Conservation (phyloP, 2,888 invertebrate genomes). For the Lymantria dispar region DNA sequence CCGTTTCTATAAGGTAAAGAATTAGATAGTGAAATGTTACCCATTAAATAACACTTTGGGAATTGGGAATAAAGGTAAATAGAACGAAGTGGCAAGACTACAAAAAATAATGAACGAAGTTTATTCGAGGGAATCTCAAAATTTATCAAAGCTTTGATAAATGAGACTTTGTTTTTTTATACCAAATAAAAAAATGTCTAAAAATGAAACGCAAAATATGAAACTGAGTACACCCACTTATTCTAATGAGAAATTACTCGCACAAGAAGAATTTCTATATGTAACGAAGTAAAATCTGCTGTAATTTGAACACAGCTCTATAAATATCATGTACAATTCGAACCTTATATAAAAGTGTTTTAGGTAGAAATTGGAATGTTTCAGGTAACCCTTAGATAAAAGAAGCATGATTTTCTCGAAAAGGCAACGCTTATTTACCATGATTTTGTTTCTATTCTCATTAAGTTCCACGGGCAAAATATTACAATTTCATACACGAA, state of each 20-base stretch:
- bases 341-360: not conserved
- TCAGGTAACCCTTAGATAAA: not conserved
- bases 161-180: not conserved
- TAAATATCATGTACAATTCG: not conserved
- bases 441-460: constrained; percentile 50
- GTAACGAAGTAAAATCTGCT: constrained; percentile 45
- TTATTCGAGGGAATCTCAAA: not conserved
- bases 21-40: too few relatives aligned
- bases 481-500: constrained; percentile 46
- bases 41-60: too few relatives aligned
- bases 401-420: constrained; percentile 15
- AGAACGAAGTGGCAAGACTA: too few relatives aligned
- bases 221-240: constrained; percentile 8
- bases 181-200: not conserved
- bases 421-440: constrained; percentile 47
- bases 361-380: not conserved
- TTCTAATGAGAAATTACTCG: constrained; percentile 12
- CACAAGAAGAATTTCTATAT: constrained; percentile 31
- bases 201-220: not conserved
- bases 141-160: not conserved
- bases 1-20: too few relatives aligned
- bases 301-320: constrained; percentile 34
- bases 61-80: too few relatives aligned
- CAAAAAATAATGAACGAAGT: too few relatives aligned
- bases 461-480: constrained; percentile 44